Evolutionary conservation across 2,797 vertebrate genomes (phyloP).

Genomic region (Phalloptychus januarius): DNA sequence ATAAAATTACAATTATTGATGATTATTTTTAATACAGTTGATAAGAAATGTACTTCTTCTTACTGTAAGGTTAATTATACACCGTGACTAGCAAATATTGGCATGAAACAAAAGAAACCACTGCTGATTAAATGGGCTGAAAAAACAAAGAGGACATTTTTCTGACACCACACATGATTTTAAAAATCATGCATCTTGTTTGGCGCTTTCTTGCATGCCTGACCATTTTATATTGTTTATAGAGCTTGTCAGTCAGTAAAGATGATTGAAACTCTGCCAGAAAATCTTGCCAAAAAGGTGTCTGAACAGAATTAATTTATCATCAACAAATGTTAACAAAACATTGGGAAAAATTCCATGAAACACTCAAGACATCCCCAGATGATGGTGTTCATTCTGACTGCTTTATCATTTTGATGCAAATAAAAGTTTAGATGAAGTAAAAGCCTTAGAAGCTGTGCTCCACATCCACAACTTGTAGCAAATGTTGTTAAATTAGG

Average conservation of each 20-base stretch:
- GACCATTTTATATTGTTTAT: neutral
- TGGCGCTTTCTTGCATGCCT: neutral
- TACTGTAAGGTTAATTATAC: no score
- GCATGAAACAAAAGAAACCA: neutral
- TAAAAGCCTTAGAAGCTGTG: neutral
- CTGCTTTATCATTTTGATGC: conserved; percentile 36
- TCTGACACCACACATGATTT: neutral
- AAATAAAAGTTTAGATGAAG: neutral
- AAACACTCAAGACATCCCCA: conserved; percentile 5
- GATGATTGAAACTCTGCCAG: neutral
- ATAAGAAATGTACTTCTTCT: neutral
- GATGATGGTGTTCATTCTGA: conserved; percentile 37
- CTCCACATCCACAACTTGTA: neutral
- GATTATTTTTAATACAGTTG: neutral
- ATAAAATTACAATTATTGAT: neutral
- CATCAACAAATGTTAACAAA: neutral
- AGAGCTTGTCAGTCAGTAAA: neutral
- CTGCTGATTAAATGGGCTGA: neutral
- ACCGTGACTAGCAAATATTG: neutral
- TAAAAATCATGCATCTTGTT: neutral
- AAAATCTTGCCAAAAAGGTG: neutral
- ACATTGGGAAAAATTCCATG: neutral
- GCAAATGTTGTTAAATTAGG: neutral
- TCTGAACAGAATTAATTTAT: neutral
- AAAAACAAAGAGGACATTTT: neutral